These are phyloP conservation scores for Grapholita molesta DNA, from an alignment of 1,140 invertebrate genomes.

Conservation along the genomic window DNA sequence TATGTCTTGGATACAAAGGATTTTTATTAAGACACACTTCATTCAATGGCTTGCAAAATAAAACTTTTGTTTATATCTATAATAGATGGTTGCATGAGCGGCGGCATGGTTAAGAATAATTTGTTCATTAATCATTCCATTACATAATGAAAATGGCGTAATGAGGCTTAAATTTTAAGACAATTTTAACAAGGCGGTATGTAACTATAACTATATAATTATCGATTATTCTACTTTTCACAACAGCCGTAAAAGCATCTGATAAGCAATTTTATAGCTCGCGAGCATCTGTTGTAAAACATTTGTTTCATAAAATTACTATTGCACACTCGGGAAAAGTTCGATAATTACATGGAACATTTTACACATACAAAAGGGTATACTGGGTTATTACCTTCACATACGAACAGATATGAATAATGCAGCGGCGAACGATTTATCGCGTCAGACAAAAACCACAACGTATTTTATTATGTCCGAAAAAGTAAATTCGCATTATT, in stretches of 20 bases:
- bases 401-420: constrained; percentile 11
- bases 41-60: constrained; percentile 10
- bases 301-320: not conserved
- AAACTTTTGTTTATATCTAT: not conserved
- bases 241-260: not conserved
- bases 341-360: not conserved
- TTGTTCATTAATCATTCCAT: constrained; percentile 9
- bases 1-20: constrained; percentile 2
- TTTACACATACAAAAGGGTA: not conserved
- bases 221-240: not conserved
- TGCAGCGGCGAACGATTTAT: constrained; percentile 6
- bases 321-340: not conserved
- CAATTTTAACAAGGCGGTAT: not conserved
- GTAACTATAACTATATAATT: not conserved
- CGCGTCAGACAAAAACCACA: not conserved
- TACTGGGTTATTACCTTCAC: not conserved
- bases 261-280: not conserved
- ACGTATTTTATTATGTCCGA: constrained; percentile 6
- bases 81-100: constrained; percentile 7
- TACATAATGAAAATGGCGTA: not conserved
- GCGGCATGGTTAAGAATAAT: not conserved
- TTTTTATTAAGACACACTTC: not conserved
- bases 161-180: not conserved
- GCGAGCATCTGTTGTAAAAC: constrained; percentile 1
- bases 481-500: constrained; percentile 9